Percentiles rank a stretch among this genome's conserved stretches.
These are phyloP conservation scores for Saccopteryx bilineata DNA, from an alignment of 2,113 vertebrate species.

Conservation along the genomic window DNA sequence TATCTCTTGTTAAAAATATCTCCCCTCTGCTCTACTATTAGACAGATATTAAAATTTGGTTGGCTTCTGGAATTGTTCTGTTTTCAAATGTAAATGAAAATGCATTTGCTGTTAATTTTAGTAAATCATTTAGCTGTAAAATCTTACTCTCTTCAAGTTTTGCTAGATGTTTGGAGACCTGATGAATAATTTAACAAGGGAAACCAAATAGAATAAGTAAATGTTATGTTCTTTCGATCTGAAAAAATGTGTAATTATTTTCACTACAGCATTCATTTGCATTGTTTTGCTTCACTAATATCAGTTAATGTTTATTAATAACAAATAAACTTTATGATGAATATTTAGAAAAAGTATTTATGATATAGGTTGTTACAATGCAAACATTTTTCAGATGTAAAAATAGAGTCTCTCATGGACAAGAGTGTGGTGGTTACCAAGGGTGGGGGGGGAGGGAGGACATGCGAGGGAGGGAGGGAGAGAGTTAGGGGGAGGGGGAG, in stretches of 20 bases:
- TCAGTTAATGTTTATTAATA: conserved; percentile 37
- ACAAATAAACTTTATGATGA: neutral
- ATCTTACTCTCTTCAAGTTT: conserved; percentile 28
- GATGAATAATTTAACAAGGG: conserved; percentile 62
- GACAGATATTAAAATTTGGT: conserved; percentile 51
- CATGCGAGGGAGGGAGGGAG: no score
- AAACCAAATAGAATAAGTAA: neutral
- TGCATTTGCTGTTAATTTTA: conserved; percentile 74
- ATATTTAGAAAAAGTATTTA: neutral
- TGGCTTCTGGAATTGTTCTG: conserved; percentile 60
- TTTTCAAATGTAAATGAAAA: conserved; percentile 80
- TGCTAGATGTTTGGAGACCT: conserved; percentile 36
- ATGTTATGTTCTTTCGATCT: conserved; percentile 9
- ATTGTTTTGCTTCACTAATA: conserved; percentile 39
- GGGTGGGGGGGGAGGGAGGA: no score
- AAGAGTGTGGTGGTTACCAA: no score
- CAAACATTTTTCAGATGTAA: neutral
- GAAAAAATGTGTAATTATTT: conserved; percentile 42
- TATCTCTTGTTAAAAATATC: neutral
- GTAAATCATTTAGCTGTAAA: conserved; percentile 63
- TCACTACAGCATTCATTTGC: neutral
- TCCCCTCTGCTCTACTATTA: conserved; percentile 38
- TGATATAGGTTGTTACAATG: neutral
- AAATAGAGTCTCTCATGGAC: conserved; percentile 1
- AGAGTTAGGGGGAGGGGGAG: no score